Conservation (phyloP, 2,797 vertebrate species). For the Halcyon badia region DNA sequence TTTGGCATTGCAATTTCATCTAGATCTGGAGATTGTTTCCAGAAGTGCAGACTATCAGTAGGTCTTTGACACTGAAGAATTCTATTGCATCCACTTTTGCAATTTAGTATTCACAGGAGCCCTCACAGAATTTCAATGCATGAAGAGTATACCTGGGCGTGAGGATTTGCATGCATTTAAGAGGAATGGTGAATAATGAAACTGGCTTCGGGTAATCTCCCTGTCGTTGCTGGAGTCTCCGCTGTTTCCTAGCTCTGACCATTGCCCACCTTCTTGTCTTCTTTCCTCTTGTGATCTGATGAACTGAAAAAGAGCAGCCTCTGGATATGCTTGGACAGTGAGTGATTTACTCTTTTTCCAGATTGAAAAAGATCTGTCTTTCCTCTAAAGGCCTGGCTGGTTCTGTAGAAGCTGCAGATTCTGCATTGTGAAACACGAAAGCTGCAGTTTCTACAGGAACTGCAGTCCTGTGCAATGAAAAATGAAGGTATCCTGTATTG, state of each 20-base stretch:
- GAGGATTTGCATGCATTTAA: neutral
- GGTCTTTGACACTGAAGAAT: neutral
- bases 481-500: neutral
- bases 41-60: neutral
- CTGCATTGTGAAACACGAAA: neutral
- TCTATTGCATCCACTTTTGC: neutral
- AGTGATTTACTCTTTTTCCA: neutral
- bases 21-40: neutral
- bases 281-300: neutral
- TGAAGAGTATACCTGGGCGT: neutral
- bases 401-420: neutral
- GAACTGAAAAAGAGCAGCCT: neutral
- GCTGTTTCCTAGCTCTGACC: neutral
- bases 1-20: neutral
- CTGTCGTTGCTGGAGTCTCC: neutral
- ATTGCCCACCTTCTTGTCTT: neutral
- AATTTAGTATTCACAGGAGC: neutral
- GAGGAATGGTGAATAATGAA: neutral
- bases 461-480: neutral
- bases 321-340: neutral
- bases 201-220: neutral
- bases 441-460: neutral
- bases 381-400: neutral
- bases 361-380: neutral
- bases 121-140: rapidly evolving